Evolutionary conservation across 2,113 vertebrate species (phyloP).

Genomic region (Hiodon alosoides): DNA sequence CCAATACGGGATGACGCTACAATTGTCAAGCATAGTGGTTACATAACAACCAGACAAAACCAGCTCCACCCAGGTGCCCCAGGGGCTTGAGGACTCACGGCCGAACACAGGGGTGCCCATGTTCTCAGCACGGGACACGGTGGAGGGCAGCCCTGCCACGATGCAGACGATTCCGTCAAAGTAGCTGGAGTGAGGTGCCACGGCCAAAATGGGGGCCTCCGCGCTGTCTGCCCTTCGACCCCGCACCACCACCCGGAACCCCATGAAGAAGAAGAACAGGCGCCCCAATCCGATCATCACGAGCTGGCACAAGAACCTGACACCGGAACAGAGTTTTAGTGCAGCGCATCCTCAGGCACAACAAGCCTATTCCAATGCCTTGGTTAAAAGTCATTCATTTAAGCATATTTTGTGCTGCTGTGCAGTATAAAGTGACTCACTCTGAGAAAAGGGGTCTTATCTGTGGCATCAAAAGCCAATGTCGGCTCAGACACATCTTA

Average conservation of each 20-base stretch:
- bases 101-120: constrained; percentile 76
- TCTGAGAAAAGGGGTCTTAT: too few species aligned
- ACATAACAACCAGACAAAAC: background rate
- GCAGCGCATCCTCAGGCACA: background rate
- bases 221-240: constrained; percentile 61
- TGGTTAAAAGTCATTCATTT: background rate
- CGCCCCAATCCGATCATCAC: constrained; percentile 68
- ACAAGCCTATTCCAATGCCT: background rate
- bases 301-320: constrained; percentile 68
- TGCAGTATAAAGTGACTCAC: too few species aligned
- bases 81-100: constrained; percentile 66
- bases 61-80: background rate
- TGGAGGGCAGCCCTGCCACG: constrained; percentile 79
- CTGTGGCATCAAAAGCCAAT: too few species aligned
- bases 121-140: constrained; percentile 83
- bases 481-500: too few species aligned
- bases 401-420: background rate
- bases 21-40: too few species aligned
- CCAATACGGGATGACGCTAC: too few species aligned
- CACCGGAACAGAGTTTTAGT: constrained; percentile 18
- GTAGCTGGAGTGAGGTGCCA: constrained; percentile 88
- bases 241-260: constrained; percentile 78
- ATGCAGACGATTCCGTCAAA: constrained; percentile 87
- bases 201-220: constrained; percentile 83
- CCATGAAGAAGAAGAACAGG: constrained; percentile 76